These are phyloP conservation scores for Pteronotus mesoamericanus DNA, from an alignment of 2,797 vertebrate species.

Conservation along the genomic window DNA sequence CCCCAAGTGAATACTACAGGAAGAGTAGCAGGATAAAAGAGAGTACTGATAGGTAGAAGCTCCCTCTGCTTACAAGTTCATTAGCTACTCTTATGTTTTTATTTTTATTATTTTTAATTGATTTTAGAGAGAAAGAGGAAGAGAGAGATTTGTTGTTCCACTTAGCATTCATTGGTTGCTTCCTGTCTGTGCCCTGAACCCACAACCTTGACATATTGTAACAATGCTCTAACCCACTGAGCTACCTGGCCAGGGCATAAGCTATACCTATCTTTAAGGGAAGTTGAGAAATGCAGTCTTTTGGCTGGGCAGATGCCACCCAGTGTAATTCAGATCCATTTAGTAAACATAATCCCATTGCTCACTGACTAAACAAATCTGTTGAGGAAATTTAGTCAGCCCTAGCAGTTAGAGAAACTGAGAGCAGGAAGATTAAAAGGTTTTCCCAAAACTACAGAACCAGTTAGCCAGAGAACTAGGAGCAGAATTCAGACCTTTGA, in stretches of 20 bases:
- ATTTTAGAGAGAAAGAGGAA: not conserved
- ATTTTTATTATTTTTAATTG: not conserved
- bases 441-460: not conserved
- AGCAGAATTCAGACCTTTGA: not conserved
- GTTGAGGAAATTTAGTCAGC: not conserved
- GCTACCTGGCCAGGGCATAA: not conserved
- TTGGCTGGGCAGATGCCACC: not conserved
- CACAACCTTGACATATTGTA: not conserved
- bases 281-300: not conserved
- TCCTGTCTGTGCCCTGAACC: not conserved
- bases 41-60: not conserved
- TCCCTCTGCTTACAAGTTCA: not conserved
- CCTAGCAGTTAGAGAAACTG: not conserved
- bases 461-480: not conserved
- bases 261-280: not conserved
- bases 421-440: constrained; percentile 6
- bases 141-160: not conserved
- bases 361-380: constrained; percentile 8
- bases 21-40: not conserved
- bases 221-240: not conserved
- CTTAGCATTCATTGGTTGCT: not conserved
- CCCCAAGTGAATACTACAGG: not conserved
- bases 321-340: not conserved
- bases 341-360: not conserved
- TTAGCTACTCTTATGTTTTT: not conserved